These are phyloP conservation scores for Ictalurus furcatus DNA, from an alignment of 2,113 vertebrate species.

Conservation along the genomic window DNA sequence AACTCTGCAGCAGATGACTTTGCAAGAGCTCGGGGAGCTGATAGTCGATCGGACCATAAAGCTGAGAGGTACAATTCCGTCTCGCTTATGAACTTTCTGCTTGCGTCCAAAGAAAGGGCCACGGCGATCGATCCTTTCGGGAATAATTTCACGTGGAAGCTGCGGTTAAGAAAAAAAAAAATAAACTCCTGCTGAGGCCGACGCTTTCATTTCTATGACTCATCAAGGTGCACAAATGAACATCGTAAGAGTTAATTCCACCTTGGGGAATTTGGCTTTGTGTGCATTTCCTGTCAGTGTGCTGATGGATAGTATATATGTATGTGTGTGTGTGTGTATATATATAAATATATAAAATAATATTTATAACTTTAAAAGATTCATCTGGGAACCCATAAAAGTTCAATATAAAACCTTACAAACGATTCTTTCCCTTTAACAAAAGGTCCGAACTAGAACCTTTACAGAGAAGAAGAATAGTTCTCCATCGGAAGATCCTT, in stretches of 20 bases:
- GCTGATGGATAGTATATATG: not conserved
- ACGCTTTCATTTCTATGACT: slow-evolving; percentile 40
- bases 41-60: slow-evolving; percentile 34
- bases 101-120: slow-evolving; percentile 29
- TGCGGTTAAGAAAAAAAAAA: slow-evolving; percentile 16
- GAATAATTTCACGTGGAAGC: slow-evolving; percentile 41
- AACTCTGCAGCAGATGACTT: slow-evolving; percentile 30
- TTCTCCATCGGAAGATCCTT: not conserved
- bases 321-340: too few relatives aligned
- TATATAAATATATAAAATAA: too few relatives aligned
- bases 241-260: slow-evolving; percentile 24
- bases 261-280: not conserved
- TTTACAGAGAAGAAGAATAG: not conserved
- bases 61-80: slow-evolving; percentile 32
- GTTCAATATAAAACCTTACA: not conserved
- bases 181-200: slow-evolving; percentile 39
- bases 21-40: slow-evolving; percentile 36
- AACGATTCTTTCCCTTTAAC: not conserved
- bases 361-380: too few relatives aligned
- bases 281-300: not conserved
- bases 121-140: slow-evolving; percentile 37
- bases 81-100: slow-evolving; percentile 45
- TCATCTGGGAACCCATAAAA: not conserved
- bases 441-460: not conserved
- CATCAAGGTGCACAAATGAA: slow-evolving; percentile 31